Percentiles rank a stretch among this genome's conserved stretches.
These are phyloP conservation scores for Gallinago stenura DNA, from an alignment of 2,797 vertebrate genomes.

Conservation along the genomic window DNA sequence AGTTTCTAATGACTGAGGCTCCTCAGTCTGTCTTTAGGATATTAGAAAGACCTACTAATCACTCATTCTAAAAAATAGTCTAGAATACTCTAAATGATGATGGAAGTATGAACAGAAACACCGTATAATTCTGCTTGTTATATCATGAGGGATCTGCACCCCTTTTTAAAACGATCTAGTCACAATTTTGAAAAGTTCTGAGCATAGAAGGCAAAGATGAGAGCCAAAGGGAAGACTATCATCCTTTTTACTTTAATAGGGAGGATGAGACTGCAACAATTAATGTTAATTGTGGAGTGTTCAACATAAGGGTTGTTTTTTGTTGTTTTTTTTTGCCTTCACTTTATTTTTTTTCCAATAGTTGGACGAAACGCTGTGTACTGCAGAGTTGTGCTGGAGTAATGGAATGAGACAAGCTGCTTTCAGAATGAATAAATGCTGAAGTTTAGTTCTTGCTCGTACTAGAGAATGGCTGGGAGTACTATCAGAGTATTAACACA, in stretches of 20 bases:
- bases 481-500: background rate
- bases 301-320: background rate
- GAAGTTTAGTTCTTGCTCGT: background rate
- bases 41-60: background rate
- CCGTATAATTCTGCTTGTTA: background rate
- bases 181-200: background rate
- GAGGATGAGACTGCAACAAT: background rate
- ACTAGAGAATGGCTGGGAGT: background rate
- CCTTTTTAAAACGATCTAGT: background rate
- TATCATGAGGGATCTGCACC: background rate
- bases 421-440: background rate
- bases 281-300: background rate
- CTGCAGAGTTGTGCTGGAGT: background rate
- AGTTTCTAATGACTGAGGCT: background rate
- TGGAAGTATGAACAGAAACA: background rate
- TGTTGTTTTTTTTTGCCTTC: background rate
- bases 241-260: background rate
- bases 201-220: background rate
- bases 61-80: background rate
- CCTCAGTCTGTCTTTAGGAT: background rate
- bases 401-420: background rate
- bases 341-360: background rate
- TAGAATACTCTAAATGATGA: background rate
- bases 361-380: background rate
- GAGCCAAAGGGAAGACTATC: rapidly evolving